Conservation (phyloP, 2,888 invertebrate species). For the Oasisia sp. region DNA sequence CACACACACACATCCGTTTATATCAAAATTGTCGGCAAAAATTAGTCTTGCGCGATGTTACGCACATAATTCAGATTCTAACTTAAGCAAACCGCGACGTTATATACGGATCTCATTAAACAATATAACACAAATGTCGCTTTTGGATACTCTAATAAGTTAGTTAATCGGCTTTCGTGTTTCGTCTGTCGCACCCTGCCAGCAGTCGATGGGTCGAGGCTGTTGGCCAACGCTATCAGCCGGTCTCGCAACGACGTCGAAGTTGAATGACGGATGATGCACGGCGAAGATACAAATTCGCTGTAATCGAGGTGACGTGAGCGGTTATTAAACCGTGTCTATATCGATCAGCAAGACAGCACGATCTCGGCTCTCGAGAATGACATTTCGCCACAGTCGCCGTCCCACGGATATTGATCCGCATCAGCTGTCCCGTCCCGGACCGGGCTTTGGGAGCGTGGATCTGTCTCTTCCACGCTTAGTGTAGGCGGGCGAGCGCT, state of each 20-base stretch:
- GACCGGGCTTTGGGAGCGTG: not conserved
- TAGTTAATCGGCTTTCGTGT: not conserved
- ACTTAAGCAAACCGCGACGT: too few relatives aligned
- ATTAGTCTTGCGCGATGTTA: too few relatives aligned
- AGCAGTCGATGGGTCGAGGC: not conserved
- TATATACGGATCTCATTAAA: not conserved
- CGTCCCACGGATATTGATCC: not conserved
- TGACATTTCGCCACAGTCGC: not conserved
- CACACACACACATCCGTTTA: too few relatives aligned
- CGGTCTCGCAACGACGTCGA: not conserved
- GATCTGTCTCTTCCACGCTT: not conserved
- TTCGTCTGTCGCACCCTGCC: not conserved
- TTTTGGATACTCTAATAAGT: not conserved
- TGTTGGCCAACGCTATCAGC: not conserved
- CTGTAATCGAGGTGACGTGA: slow-evolving; percentile 11
- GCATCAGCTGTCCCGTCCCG: not conserved
- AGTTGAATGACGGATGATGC: not conserved
- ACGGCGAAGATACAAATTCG: not conserved
- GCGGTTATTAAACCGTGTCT: slow-evolving; percentile 17
- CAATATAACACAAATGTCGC: not conserved
- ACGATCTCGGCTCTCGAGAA: not conserved
- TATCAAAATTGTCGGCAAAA: too few relatives aligned
- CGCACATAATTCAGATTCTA: too few relatives aligned
- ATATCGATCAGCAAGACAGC: not conserved
- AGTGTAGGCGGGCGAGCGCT: not conserved